Percentiles rank a stretch among this genome's conserved stretches.
These are phyloP conservation scores for Zhengitettix transpicula DNA, from an alignment of 2,888 invertebrate genomes.

Conservation along the genomic window DNA sequence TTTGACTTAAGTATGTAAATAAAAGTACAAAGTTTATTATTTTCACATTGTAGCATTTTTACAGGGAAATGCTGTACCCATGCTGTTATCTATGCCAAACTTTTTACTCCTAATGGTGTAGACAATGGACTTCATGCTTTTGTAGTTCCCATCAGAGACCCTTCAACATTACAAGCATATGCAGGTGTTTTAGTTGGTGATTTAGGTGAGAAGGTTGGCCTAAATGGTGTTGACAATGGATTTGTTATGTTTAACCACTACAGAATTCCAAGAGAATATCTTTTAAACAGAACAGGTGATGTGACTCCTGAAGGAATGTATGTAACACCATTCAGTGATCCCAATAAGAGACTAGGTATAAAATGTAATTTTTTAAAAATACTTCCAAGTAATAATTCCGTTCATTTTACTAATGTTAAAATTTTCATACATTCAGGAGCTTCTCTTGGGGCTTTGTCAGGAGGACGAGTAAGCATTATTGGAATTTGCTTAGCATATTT, in stretches of 20 bases:
- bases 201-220: conserved; percentile 37
- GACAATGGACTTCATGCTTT: conserved; percentile 36
- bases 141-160: conserved; percentile 30
- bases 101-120: conserved; percentile 30
- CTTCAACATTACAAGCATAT: conserved; percentile 21
- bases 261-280: conserved; percentile 66
- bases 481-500: conserved; percentile 34
- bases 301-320: conserved; percentile 76
- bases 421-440: conserved; percentile 31
- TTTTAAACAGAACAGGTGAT: conserved; percentile 78
- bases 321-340: conserved; percentile 78
- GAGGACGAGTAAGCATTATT: conserved; percentile 63
- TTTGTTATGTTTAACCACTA: conserved; percentile 54
- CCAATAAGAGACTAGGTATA: conserved; percentile 59
- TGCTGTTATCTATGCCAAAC: conserved; percentile 34
- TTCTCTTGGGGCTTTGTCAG: conserved; percentile 71
- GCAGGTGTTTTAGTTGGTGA: conserved; percentile 36
- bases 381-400: background rate
- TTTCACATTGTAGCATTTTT: background rate
- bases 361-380: background rate
- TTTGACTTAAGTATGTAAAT: background rate
- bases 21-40: background rate
- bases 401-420: background rate
- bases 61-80: conserved; percentile 29
- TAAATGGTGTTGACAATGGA: conserved; percentile 39